These are phyloP conservation scores for Threskiornis aethiopicus DNA, from an alignment of 2,797 vertebrate genomes.

Conservation along the genomic window DNA sequence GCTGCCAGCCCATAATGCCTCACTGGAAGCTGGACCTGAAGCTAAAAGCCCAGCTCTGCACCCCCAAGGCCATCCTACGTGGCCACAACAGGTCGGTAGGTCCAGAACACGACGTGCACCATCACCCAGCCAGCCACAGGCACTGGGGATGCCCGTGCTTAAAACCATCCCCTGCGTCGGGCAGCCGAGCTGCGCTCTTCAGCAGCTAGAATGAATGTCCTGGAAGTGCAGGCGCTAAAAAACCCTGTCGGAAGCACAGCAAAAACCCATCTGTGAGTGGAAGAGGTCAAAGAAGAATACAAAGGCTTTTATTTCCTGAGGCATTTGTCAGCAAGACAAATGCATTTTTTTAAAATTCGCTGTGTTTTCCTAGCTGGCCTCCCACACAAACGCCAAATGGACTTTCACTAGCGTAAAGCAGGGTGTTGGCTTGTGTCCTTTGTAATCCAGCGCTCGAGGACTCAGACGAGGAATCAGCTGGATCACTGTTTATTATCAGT, in stretches of 20 bases:
- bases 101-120: fast-evolving
- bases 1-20: not conserved
- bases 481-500: not conserved
- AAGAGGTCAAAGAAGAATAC: slow-evolving; percentile 33
- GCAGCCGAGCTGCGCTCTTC: fast-evolving
- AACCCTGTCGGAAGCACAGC: not conserved
- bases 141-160: fast-evolving
- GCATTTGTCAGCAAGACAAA: slow-evolving; percentile 52
- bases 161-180: fast-evolving
- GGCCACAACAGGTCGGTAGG: not conserved
- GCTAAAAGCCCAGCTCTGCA: not conserved
- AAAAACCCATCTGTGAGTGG: slow-evolving; percentile 23
- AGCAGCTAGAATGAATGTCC: not conserved
- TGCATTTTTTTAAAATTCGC: not conserved
- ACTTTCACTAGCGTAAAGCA: not conserved
- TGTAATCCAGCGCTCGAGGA: not conserved
- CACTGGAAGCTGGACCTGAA: not conserved
- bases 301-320: slow-evolving; percentile 47
- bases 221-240: not conserved
- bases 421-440: slow-evolving; percentile 2
- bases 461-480: not conserved
- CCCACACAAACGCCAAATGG: not conserved
- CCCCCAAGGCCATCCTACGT: not conserved
- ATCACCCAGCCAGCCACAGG: not conserved
- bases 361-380: slow-evolving; percentile 13